Evolutionary conservation across 23 tunicate genomes (phyloP).

Genomic region (Styela clava): DNA sequence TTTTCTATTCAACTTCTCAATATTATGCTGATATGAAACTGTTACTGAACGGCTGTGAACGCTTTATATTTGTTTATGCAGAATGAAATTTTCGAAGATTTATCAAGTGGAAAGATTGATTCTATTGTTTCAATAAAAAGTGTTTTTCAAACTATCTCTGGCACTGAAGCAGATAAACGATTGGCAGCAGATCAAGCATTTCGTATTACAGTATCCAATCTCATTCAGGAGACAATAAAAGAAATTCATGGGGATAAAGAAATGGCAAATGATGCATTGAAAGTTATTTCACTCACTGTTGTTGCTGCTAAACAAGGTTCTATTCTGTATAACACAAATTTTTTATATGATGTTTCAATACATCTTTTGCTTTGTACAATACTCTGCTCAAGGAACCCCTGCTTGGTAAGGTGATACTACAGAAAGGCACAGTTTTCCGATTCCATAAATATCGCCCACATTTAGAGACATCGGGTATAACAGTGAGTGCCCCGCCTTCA

Average conservation of each 20-base stretch:
- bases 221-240: conserved; percentile 35
- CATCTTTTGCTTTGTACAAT: background rate
- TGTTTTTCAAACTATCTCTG: conserved; percentile 28
- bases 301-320: conserved; percentile 89
- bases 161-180: conserved; percentile 78
- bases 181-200: conserved; percentile 86
- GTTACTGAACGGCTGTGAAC: too few relatives aligned
- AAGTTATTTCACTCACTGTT: conserved; percentile 49
- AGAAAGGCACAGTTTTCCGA: too few relatives aligned
- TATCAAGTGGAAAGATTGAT: background rate
- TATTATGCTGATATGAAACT: too few relatives aligned
- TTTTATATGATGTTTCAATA: background rate
- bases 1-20: too few relatives aligned
- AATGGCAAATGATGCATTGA: conserved; percentile 20
- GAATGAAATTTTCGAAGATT: background rate
- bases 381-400: too few relatives aligned
- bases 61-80: too few relatives aligned
- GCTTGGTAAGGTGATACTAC: too few relatives aligned
- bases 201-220: conserved; percentile 40
- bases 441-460: too few relatives aligned
- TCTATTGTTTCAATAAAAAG: background rate
- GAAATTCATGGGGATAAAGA: background rate
- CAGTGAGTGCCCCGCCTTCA: too few relatives aligned
- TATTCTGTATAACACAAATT: background rate
- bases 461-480: too few relatives aligned